phyloP scores from a whole-genome alignment of 2,888 invertebrate genomes.

The Halictus ligatus region DNA sequence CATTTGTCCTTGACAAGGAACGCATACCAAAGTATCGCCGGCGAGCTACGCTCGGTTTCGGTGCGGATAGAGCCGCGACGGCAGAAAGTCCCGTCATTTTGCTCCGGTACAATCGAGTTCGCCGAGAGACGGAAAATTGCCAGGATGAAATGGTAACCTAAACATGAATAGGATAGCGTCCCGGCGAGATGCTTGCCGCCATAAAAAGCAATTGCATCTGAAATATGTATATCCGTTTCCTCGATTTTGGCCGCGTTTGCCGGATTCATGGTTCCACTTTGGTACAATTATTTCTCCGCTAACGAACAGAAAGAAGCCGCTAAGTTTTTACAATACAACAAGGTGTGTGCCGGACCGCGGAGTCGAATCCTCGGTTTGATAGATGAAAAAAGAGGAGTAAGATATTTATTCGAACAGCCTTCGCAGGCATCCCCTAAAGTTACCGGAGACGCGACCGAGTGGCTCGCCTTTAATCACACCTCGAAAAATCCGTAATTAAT shows the following conservation, averaged over 20 bases:
- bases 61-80: not conserved
- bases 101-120: not conserved
- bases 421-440: not conserved
- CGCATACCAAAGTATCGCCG: conserved; percentile 26
- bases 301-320: not conserved
- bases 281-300: not conserved
- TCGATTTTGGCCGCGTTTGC: not conserved
- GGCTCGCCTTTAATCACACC: conserved; percentile 1
- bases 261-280: not conserved
- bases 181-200: not conserved
- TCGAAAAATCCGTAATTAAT: conserved; percentile 41
- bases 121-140: not conserved
- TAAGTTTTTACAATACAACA: not conserved
- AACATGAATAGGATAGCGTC: not conserved
- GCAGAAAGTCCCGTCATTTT: not conserved
- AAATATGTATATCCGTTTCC: not conserved
- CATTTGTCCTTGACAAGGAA: conserved; percentile 60
- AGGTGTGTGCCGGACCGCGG: not conserved
- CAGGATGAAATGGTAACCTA: not conserved
- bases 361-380: not conserved
- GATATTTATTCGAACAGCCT: not conserved
- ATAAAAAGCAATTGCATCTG: not conserved
- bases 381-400: not conserved
- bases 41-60: conserved; percentile 44
- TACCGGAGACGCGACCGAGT: not conserved